Evolutionary conservation across 2,113 vertebrate genomes (phyloP).

Genomic region (Malurus elegans): DNA sequence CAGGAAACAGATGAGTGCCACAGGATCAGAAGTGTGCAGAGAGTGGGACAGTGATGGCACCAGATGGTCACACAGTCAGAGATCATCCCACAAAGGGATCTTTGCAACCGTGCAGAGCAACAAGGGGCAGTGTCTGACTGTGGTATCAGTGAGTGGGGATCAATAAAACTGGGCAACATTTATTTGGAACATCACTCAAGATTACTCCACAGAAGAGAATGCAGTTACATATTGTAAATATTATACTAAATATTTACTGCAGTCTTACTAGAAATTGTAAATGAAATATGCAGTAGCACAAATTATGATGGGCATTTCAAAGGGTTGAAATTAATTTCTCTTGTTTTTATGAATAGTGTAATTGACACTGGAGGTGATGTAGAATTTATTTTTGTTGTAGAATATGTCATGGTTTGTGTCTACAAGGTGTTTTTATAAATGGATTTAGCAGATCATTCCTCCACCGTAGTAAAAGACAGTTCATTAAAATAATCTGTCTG

Average conservation of each 20-base stretch:
- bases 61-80: background rate
- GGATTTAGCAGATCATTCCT: background rate
- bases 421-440: background rate
- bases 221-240: background rate
- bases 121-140: background rate
- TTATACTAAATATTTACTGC: background rate
- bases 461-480: background rate
- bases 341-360: background rate
- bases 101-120: rapidly evolving
- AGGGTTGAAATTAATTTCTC: background rate
- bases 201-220: background rate
- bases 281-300: background rate
- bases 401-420: background rate
- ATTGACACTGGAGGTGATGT: background rate
- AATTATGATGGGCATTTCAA: background rate
- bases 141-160: rapidly evolving
- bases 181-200: background rate
- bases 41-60: background rate
- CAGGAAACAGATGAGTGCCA: background rate
- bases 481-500: background rate
- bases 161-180: too few relatives aligned
- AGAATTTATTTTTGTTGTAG: background rate
- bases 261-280: background rate
- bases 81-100: background rate
- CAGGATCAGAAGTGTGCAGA: background rate